These are phyloP conservation scores for Pongo pygmaeus DNA, from an alignment of 2,113 vertebrate species.

Conservation along the genomic window DNA sequence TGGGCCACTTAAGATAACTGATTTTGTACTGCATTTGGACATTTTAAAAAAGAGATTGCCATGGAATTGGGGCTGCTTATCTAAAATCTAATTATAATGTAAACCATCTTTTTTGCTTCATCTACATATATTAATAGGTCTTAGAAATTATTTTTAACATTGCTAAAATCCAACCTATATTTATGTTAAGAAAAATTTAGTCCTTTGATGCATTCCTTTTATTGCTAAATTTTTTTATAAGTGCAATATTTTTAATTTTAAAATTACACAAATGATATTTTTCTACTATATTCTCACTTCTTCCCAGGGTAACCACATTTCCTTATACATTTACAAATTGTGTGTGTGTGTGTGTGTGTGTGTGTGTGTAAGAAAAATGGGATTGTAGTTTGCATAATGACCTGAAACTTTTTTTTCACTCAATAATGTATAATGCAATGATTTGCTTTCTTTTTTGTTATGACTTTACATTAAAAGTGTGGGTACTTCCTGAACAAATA, in stretches of 20 bases:
- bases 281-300: not conserved
- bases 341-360: not conserved
- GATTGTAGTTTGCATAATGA: not conserved
- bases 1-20: not conserved
- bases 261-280: not conserved
- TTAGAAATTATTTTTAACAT: not conserved
- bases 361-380: conserved; percentile 15
- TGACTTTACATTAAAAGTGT: not conserved
- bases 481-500: conserved; percentile 5
- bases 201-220: not conserved
- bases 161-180: conserved; percentile 18
- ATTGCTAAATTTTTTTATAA: not conserved
- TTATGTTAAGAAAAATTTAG: conserved; percentile 8
- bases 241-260: not conserved
- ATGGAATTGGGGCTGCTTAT: not conserved
- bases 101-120: not conserved
- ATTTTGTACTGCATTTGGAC: conserved; percentile 5
- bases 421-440: not conserved
- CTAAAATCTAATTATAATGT: conserved; percentile 34
- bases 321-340: not conserved
- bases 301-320: not conserved
- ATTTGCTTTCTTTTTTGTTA: not conserved
- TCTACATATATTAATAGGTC: not conserved
- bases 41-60: not conserved
- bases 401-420: not conserved